Conservation (phyloP, 2,113 vertebrate genomes). For the Glaucomys volans region DNA sequence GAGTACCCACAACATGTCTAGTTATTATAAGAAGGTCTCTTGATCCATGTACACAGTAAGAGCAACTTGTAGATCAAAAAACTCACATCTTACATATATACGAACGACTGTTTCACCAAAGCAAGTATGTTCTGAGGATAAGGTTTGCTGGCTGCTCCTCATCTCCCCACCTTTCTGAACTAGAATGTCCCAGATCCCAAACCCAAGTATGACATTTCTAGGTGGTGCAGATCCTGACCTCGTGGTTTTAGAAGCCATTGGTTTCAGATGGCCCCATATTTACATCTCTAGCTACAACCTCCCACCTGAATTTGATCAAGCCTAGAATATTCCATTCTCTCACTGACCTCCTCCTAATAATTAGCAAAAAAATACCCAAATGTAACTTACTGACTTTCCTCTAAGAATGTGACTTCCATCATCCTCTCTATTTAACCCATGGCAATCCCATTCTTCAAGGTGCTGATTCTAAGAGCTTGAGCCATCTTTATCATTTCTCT, state of each 20-base stretch:
- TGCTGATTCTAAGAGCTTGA: background rate
- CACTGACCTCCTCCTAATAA: background rate
- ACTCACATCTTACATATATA: background rate
- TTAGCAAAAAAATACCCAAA: background rate
- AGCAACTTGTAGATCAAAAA: background rate
- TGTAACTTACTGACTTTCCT: background rate
- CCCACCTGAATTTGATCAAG: background rate
- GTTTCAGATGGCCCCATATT: background rate
- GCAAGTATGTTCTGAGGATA: background rate
- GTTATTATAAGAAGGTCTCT: background rate
- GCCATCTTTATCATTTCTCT: background rate
- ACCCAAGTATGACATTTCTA: background rate
- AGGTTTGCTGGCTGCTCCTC: background rate
- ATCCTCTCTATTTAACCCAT: background rate
- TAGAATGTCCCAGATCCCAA: background rate
- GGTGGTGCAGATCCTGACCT: background rate
- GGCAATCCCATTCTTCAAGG: background rate
- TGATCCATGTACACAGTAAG: background rate
- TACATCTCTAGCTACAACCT: background rate
- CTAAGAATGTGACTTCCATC: background rate
- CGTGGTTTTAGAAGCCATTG: background rate
- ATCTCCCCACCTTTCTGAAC: background rate
- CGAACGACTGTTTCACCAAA: too few species aligned
- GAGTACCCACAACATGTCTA: background rate
- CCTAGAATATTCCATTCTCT: background rate